phyloP scores from a whole-genome alignment of 2,888 invertebrate genomes.

The Drepanosiphum platanoidis region DNA sequence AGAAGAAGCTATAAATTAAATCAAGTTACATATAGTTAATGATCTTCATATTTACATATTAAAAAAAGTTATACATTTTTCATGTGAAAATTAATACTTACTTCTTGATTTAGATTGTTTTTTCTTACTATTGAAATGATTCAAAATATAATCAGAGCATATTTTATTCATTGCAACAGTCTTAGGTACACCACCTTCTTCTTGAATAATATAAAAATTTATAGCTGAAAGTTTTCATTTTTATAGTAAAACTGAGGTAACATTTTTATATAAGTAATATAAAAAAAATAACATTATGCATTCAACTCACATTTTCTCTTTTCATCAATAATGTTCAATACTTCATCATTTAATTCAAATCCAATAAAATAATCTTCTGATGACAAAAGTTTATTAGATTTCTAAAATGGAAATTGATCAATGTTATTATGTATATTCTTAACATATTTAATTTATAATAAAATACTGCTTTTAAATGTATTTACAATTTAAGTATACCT shows the following conservation, averaged over 20 bases:
- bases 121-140: conserved; percentile 16
- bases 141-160: too few relatives aligned
- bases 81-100: not conserved
- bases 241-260: not conserved
- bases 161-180: too few relatives aligned
- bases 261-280: not conserved
- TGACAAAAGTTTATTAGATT: not conserved
- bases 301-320: conserved; percentile 30
- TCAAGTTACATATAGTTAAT: not conserved
- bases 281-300: not conserved
- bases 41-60: not conserved
- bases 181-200: not conserved
- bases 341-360: conserved; percentile 25
- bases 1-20: conserved; percentile 19
- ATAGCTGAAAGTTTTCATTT: not conserved
- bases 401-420: conserved; percentile 26
- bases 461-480: too few relatives aligned
- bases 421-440: not conserved
- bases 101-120: conserved; percentile 21
- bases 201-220: not conserved
- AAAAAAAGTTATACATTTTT: not conserved
- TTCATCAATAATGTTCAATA: not conserved
- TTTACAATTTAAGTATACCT: too few relatives aligned
- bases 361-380: conserved; percentile 12
- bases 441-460: not conserved